phyloP scores from a whole-genome alignment of 1,140 invertebrate genomes.

The Drosophila ananassae region DNA sequence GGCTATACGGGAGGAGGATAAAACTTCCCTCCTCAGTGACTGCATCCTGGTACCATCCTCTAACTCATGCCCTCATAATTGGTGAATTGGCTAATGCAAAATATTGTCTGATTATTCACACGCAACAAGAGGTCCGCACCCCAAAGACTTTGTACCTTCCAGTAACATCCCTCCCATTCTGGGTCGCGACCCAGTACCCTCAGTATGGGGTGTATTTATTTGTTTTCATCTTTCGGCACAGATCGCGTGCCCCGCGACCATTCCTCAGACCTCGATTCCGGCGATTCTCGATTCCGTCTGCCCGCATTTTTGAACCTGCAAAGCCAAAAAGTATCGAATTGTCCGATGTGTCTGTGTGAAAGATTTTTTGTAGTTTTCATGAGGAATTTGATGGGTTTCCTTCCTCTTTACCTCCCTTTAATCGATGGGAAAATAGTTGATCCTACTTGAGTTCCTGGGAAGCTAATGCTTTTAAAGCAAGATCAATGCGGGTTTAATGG shows the following conservation, averaged over 20 bases:
- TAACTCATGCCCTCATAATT: slow-evolving; percentile 62
- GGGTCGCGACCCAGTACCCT: slow-evolving; percentile 44
- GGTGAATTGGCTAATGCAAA: slow-evolving; percentile 72
- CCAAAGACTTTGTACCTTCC: slow-evolving; percentile 21
- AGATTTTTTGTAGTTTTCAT: slow-evolving; percentile 58
- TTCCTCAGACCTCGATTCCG: slow-evolving; percentile 41
- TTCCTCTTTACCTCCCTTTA: slow-evolving; percentile 11
- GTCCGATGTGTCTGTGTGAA: slow-evolving; percentile 29
- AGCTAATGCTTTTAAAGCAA: slow-evolving; percentile 23
- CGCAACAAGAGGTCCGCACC: slow-evolving; percentile 38
- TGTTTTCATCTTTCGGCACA: slow-evolving; percentile 46
- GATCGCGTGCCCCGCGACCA: slow-evolving; percentile 65
- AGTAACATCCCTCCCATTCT: slow-evolving; percentile 31
- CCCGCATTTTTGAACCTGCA: slow-evolving; percentile 74
- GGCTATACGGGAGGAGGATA: slow-evolving; percentile 24
- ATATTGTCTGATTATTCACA: slow-evolving; percentile 69
- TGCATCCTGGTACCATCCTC: slow-evolving; percentile 12
- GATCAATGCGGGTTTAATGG: slow-evolving; percentile 58
- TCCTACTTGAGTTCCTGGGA: slow-evolving; percentile 57
- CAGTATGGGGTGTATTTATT: slow-evolving; percentile 64
- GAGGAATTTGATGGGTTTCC: slow-evolving; percentile 46
- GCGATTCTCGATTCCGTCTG: slow-evolving; percentile 45
- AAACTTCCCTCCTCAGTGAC: slow-evolving; percentile 7
- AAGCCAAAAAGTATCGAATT: slow-evolving; percentile 78
- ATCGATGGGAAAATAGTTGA: slow-evolving; percentile 55